Base-by-base conservation (phyloP, 2,797 vertebrate species). In the Luscinia luscinia region DNA sequence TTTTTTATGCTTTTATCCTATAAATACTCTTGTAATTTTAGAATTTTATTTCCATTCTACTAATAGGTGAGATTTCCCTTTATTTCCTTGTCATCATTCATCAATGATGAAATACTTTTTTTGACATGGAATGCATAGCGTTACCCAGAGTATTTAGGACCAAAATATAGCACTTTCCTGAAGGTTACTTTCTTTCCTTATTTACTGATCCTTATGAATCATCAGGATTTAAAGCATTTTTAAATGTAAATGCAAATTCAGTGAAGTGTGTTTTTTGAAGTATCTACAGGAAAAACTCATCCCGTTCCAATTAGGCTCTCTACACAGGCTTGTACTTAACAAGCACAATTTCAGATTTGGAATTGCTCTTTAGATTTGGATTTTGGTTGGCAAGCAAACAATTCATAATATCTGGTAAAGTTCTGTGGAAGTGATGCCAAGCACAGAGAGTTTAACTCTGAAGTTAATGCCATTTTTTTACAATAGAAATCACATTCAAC, bases 381-480 rank as follows among this genome's bases (percentile, higher is more conserved):
- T 68, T 73, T 81, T 87, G 26, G 11, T 76, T 76, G 55, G 41
- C 32, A 72, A 46, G 38, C 2, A 57, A 93, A 38, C 6, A 55
- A 72, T 72, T 72, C 5, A 3, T 55, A 38, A 24, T 67, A 77
- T 62, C 30, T 83, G 34, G 46, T 57, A 89, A 81, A 75, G 54
- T 54, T 81, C 46, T 55, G 41, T 27, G 40, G 49, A 51, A 70
- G 59, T 57, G 43, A 51, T 52, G 86, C 32, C n/a, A 79, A 74
- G 24, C 46, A 38, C 40, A 59, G 49, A 76, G 58, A 81, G 41
- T 73, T 88, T 88, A 82, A 84, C 18, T 58, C 49, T 54, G 46
- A 90, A 81, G 24, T 67, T 86, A 87, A 85, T 58, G 27, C 5
- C 43, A 67, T 58, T 93, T 94, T 94, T 92, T 85, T 27, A 6